These are phyloP conservation scores for Chloebia gouldiae DNA, from an alignment of 2,113 vertebrate species.

Conservation along the genomic window DNA sequence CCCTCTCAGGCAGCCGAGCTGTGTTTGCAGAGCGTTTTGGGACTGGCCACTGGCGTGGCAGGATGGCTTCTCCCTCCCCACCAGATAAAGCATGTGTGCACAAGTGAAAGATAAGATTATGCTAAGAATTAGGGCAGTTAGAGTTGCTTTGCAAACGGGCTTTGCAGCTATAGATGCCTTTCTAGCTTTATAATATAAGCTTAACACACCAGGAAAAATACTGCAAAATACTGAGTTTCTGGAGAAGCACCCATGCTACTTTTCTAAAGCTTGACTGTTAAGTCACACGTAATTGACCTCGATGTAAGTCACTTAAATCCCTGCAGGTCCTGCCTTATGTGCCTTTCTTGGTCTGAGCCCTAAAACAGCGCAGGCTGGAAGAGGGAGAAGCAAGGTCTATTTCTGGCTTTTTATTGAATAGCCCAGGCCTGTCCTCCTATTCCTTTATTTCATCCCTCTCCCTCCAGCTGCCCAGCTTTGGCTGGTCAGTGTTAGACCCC, in stretches of 20 bases:
- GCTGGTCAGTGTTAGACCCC: not conserved
- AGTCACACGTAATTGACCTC: not conserved
- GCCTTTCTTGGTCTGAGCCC: not conserved
- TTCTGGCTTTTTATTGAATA: not conserved
- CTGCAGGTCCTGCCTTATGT: not conserved
- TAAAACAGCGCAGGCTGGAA: not conserved
- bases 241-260: not conserved
- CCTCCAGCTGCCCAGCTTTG: not conserved
- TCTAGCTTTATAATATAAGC: not conserved
- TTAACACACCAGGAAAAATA: not conserved
- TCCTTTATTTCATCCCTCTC: not conserved
- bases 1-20: not conserved
- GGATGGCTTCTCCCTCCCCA: not conserved
- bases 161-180: not conserved
- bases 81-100: not conserved
- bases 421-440: not conserved
- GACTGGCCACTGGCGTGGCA: not conserved
- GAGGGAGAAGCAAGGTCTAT: not conserved
- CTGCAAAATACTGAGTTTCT: not conserved
- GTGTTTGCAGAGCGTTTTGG: fast-evolving
- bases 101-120: not conserved
- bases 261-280: not conserved
- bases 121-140: not conserved
- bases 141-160: not conserved
- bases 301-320: not conserved